Evolutionary conservation across 2,113 vertebrate genomes (phyloP), one percentile per base, ranked within the genome.

Genomic region (Thomomys bottae): DNA sequence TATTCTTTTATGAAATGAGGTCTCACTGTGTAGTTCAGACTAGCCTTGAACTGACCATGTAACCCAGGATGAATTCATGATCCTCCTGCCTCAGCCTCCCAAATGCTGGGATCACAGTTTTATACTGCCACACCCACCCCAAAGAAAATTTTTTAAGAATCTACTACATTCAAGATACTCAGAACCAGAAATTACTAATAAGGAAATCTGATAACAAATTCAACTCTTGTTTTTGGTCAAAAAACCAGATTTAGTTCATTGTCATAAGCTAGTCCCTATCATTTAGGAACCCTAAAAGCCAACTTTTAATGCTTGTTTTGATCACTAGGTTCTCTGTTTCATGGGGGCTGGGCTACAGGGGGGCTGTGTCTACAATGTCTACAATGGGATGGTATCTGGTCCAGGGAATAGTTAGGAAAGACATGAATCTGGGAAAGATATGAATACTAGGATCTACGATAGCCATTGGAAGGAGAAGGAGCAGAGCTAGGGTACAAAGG

Each of bases 141-240:
- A 54, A 49, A 49, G 11, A 49, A 49, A 8, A 49, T 49, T 8
- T 54, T 54, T 54, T 54, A 49, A 49, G 45, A 12, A 49, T 12
- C 45, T 54, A 54, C 49, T 54, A 54, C 18, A 54, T 54, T 54
- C 49, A 54, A 54, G 49, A 54, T 54, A 54, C 17, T 54, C 15
- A 38, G 72, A 64, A 26, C 17, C 42, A 61, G 57, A 24, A n/a
- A 42, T 86, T 90, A 45, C 76, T 61, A 59, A 61, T 59, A 93
- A 61, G 23, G 63, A 90, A 77, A 2, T 68, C 61, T 89, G 54
- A 64, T n/a, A 17, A 42, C n/a, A 88, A 87, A 30, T 59, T 80
- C 76, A 17, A 81, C 42, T 90, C 21, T 68, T 6, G 66, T 57
- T 85, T 49, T 88, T 91, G 7, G 84, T 54, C 30, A 94, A 63